Base-by-base conservation (phyloP, 2,888 invertebrate genomes). In the Hetaerina titia region DNA sequence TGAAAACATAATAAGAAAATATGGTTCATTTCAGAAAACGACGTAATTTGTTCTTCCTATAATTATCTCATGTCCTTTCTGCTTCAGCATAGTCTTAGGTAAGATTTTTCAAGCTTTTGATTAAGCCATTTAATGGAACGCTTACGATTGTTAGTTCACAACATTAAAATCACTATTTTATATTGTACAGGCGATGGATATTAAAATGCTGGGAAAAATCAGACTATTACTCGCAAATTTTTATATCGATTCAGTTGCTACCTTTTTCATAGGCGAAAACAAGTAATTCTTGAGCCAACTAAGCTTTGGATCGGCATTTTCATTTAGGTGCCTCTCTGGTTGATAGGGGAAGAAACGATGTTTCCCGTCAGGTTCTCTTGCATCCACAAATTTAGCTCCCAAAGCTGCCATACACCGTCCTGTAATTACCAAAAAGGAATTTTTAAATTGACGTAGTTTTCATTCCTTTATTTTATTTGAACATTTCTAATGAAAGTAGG, bases 261-360 rank as follows among this genome's bases (percentile, higher is more conserved):
- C 92, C 92, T 13, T 92, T n/a, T 92, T 69, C 74, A 92, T 25
- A 0, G 92, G 92, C 25, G 69, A 56, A 57, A 22, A n/a, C 22
- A 92, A n/a, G 69, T 92, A 92, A 6, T 69, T n/a, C 69, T 69
- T 45, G 6, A 92, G 92, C 92, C 92, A 92, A 31, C 19, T n/a
- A 8, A 92, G 63, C n/a, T 69, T 92, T n/a, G 45, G 15, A 7
- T 92, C 92, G 2, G 4, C 13, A 4, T 19, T 57, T 22, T 45
- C 57, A 45, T 17, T 69, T 5, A 92, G 74, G 56, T 92, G 92
- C 11, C 69, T 69, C 19, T 92, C 92, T 13, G 92, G 92, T 92
- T 92, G 92, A 56, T 92, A 92, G 13, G 92, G 92, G 22, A 92
- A 92, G n/a, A 69, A 92, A 13, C 92, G 92, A 69, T 92, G 92